Percentiles rank a stretch among this genome's conserved stretches.
phyloP scores from a whole-genome alignment of 1,140 invertebrate genomes.

The Lasioglossum baleicum region DNA sequence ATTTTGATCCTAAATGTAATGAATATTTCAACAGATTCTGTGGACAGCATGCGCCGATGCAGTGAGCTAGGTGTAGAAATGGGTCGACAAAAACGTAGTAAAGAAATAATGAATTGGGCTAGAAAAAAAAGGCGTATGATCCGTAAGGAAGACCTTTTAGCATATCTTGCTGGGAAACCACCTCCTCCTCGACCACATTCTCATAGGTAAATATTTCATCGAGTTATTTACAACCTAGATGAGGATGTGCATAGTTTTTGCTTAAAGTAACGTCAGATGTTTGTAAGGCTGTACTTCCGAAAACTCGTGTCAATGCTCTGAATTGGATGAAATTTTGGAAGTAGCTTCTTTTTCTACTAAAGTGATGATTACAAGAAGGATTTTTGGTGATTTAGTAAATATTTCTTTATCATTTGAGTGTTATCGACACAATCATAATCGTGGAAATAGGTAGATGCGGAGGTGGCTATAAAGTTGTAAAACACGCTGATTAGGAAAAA shows the following conservation, averaged over 20 bases:
- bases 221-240: background rate
- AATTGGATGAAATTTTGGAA: too few relatives aligned
- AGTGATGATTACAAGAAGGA: too few relatives aligned
- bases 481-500: too few relatives aligned
- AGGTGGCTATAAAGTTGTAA: too few relatives aligned
- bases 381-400: too few relatives aligned
- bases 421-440: too few relatives aligned
- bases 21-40: conserved; percentile 82
- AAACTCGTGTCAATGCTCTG: too few relatives aligned
- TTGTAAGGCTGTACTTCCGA: background rate
- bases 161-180: conserved; percentile 88
- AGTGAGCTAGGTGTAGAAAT: conserved; percentile 86
- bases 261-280: conserved; percentile 4
- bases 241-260: background rate
- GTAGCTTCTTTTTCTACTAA: too few relatives aligned
- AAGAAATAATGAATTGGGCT: conserved; percentile 89
- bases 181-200: conserved; percentile 82
- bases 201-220: conserved; percentile 65
- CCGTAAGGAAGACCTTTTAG: conserved; percentile 87
- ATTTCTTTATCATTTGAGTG: too few relatives aligned
- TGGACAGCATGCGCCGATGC: conserved; percentile 85
- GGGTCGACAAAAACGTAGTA: conserved; percentile 87
- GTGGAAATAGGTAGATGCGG: too few relatives aligned
- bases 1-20: background rate
- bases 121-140: conserved; percentile 87